phyloP scores from a whole-genome alignment of 2,888 invertebrate genomes.

The Drosophila testacea region DNA sequence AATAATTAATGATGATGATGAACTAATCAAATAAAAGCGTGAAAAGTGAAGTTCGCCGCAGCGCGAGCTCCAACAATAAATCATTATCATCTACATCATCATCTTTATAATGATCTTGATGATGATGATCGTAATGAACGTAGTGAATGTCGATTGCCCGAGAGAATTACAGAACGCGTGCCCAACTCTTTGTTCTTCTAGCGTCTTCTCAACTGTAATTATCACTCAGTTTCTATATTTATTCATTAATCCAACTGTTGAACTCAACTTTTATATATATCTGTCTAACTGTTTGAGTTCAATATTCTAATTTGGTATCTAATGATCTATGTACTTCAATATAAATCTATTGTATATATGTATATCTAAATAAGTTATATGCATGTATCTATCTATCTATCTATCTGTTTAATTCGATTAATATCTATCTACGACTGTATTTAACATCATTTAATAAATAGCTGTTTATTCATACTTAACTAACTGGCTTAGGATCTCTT shows the following conservation, averaged over 20 bases:
- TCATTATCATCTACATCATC: conserved; percentile 24
- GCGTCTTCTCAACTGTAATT: conserved; percentile 15
- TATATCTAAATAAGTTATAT: not conserved
- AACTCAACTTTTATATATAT: not conserved
- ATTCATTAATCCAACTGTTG: not conserved
- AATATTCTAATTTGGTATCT: not conserved
- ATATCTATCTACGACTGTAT: too few species aligned
- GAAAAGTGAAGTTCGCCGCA: conserved; percentile 61
- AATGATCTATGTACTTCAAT: not conserved
- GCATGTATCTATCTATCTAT: not conserved
- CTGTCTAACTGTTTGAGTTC: not conserved
- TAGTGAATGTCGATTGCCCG: conserved; percentile 32
- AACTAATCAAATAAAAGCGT: conserved; percentile 77
- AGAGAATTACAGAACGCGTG: conserved; percentile 38
- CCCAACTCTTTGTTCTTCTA: conserved; percentile 24
- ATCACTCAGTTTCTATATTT: conserved; percentile 2
- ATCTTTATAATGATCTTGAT: conserved; percentile 9
- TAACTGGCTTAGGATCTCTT: too few species aligned
- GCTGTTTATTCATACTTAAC: too few species aligned
- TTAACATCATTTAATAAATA: too few species aligned
- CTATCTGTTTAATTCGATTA: too few species aligned
- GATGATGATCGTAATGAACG: not conserved
- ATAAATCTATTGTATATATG: not conserved
- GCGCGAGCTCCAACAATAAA: conserved; percentile 27
- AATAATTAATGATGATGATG: conserved; percentile 77